These are phyloP conservation scores for Aepyceros melampus DNA, from an alignment of 2,113 vertebrate genomes.

Conservation along the genomic window DNA sequence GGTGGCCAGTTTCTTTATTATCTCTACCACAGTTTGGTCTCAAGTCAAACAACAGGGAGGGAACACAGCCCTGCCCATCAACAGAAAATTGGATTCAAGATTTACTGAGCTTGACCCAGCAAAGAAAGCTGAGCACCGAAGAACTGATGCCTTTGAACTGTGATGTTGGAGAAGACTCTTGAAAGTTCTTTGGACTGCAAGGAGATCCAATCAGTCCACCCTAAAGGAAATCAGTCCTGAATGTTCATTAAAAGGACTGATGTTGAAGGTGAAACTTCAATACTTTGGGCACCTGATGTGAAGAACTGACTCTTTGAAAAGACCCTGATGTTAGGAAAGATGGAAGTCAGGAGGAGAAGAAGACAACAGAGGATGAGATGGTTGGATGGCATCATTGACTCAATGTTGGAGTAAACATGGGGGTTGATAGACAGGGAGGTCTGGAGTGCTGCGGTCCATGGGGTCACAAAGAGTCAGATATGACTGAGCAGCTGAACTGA, in stretches of 20 bases:
- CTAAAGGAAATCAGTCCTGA: not conserved
- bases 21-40: not conserved
- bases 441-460: not conserved
- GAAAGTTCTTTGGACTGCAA: not conserved
- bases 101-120: not conserved
- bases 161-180: not conserved
- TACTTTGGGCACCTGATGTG: not conserved
- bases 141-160: not conserved
- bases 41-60: not conserved
- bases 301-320: not conserved
- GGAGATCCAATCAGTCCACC: not conserved
- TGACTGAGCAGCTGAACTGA: not conserved
- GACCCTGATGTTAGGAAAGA: not conserved
- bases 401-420: not conserved
- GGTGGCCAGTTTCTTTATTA: not conserved
- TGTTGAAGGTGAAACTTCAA: not conserved
- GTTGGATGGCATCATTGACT: not conserved
- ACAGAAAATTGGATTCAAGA: not conserved
- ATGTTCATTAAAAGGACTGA: not conserved
- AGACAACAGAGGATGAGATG: not conserved
- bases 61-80: not conserved
- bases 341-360: not conserved
- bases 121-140: not conserved
- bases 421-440: not conserved
- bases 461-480: not conserved